phyloP scores from a whole-genome alignment of 2,888 invertebrate genomes.

The Caenorhabditis angaria region DNA sequence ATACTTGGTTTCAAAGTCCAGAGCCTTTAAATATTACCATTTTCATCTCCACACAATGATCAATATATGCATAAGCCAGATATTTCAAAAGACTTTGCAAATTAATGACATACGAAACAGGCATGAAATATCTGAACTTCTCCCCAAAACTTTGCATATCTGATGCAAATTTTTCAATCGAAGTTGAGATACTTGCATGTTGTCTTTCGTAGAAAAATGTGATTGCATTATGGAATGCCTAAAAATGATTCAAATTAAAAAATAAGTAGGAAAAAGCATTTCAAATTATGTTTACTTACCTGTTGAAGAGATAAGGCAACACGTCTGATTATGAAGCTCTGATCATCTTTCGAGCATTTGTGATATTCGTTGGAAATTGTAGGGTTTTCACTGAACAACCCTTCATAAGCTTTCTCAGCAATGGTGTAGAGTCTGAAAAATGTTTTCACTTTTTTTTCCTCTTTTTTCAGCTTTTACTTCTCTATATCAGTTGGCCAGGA shows the following conservation, averaged over 20 bases:
- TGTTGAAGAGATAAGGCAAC: no score
- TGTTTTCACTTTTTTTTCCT: no score
- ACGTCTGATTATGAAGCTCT: no score
- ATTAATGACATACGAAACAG: background rate
- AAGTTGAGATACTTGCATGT: background rate
- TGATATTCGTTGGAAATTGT: no score
- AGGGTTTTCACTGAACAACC: no score
- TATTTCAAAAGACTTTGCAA: background rate
- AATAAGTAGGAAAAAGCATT: conserved; percentile 2
- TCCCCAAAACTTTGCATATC: background rate
- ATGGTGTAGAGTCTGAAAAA: no score
- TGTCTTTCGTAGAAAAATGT: background rate
- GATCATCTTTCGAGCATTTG: no score
- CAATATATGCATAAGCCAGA: background rate
- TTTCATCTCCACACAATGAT: background rate
- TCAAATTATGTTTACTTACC: no score
- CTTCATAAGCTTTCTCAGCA: no score
- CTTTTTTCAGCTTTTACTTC: no score
- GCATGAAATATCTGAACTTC: background rate
- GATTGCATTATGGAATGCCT: background rate
- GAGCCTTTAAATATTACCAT: background rate
- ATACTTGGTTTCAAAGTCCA: no score
- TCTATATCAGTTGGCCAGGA: no score
- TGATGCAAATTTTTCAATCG: background rate
- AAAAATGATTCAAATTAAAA: conserved; percentile 4